A percentile compares a stretch with the other conserved stretches of the same genome.
Conservation (phyloP, 2,888 invertebrate genomes). For the Ichneumon xanthorius region DNA sequence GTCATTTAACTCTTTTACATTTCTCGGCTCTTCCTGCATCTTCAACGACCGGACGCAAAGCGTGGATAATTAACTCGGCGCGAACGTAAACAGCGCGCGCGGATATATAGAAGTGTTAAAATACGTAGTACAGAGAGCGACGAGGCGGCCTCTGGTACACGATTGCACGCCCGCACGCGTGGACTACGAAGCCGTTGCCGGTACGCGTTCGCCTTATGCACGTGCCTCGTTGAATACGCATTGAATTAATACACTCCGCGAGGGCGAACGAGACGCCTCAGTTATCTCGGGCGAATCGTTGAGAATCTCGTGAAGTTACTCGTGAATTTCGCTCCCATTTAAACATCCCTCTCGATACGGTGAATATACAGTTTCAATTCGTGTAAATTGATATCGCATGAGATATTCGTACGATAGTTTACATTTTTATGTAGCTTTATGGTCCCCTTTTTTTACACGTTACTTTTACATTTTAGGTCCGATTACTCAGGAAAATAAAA, state of each 20-base stretch:
- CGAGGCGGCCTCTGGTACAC: conserved; percentile 5
- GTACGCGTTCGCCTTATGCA: background rate
- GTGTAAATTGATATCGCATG: background rate
- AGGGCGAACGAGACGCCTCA: background rate
- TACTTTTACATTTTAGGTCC: background rate
- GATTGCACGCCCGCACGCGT: conserved; percentile 42
- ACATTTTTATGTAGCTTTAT: background rate
- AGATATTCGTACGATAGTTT: background rate
- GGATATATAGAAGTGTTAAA: conserved; percentile 26
- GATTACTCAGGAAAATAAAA: too few relatives aligned
- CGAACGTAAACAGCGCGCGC: conserved; percentile 54
- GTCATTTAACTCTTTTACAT: conserved; percentile 14
- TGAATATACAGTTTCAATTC: background rate
- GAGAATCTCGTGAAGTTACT: conserved; percentile 1
- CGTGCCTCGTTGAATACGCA: conserved; percentile 21
- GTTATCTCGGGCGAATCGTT: conserved; percentile 4
- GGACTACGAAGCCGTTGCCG: conserved; percentile 2
- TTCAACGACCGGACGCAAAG: conserved; percentile 61
- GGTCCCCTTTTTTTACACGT: background rate
- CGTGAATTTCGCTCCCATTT: background rate
- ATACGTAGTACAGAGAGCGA: conserved; percentile 50
- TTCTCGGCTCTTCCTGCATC: conserved; percentile 3
- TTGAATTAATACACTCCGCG: conserved; percentile 1
- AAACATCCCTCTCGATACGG: background rate
- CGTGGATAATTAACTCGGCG: conserved; percentile 58